Evolutionary conservation across 2,113 vertebrate species (phyloP), one percentile per base, ranked within the genome.

Genomic region (Epinephelus fuscoguttatus): DNA sequence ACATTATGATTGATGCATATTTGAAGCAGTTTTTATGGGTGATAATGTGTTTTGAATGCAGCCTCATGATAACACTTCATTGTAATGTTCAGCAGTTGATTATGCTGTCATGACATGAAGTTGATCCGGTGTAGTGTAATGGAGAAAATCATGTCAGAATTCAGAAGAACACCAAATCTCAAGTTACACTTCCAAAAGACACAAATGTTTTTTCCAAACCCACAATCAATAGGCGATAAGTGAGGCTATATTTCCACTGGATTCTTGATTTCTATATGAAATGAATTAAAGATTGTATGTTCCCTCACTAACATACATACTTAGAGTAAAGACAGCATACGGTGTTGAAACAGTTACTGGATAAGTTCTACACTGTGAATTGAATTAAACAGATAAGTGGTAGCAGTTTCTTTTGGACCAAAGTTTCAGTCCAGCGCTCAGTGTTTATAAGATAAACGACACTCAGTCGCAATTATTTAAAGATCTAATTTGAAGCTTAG

Each of bases 141-240:
- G 14, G 37, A n/a, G 47, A 72, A 82, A 81, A 66, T 23, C 30
- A 23, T 49, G 63, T 64, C 87, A 66, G 37, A 85, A 72, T 30
- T 55, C 40, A 33, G 52, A 30, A 42, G 25, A 80, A 85, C 27
- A 11, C 60, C 63, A 56, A 76, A 75, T 23, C 59, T 77, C 52
- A 52, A 47, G 30, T 85, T 70, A 70, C n/a, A 82, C 47, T 59
- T 89, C 67, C 47, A 59, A 69, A 68, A 81, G 62, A 52, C 10
- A 47, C 12, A 27, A 40, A 37, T 71, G 67, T 69, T 86, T 69
- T 86, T 82, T 68, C 64, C 50, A 82, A 81, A 81, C 23, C 67
- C 68, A 47, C 30, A 25, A 70, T 21, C 17, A 37, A 7, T 53
- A 55, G 57, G 18, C 82, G 47, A 81, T 55, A 49, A 79, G 0